These are phyloP conservation scores for Deilephila porcellus DNA, from an alignment of 2,888 invertebrate species.

Conservation along the genomic window DNA sequence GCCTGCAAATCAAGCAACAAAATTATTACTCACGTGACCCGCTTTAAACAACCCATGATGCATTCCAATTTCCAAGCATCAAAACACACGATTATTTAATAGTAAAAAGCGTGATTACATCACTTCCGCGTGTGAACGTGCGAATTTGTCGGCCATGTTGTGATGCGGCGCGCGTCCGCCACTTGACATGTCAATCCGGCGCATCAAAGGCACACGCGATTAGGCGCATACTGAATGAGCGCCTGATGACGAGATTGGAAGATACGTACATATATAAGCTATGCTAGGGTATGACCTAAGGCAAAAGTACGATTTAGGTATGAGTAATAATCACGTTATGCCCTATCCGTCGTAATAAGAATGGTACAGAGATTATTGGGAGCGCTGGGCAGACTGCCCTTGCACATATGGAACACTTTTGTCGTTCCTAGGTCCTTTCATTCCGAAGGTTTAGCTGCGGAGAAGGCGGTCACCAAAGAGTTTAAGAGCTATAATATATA, in stretches of 20 bases:
- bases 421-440: no score
- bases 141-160: slow-evolving; percentile 31
- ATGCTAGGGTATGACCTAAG: not conserved
- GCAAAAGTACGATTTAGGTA: not conserved
- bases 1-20: no score
- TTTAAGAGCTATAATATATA: no score
- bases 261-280: not conserved
- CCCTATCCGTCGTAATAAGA: no score
- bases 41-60: not conserved
- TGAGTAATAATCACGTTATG: not conserved
- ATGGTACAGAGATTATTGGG: not conserved
- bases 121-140: slow-evolving; percentile 39
- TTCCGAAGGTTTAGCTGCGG: no score
- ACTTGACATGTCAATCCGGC: slow-evolving; percentile 44
- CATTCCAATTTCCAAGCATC: not conserved
- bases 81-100: slow-evolving; percentile 14
- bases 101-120: slow-evolving; percentile 32
- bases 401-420: no score
- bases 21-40: no score
- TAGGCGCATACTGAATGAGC: slow-evolving; percentile 46
- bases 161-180: slow-evolving; percentile 36
- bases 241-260: slow-evolving; percentile 37
- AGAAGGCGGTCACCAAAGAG: no score
- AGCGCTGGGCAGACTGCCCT: no score
- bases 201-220: slow-evolving; percentile 36